A percentile compares a stretch with the other conserved stretches of the same genome.
Evolutionary conservation across 2,113 vertebrate genomes (phyloP).

Genomic region (Montifringilla adamsi): DNA sequence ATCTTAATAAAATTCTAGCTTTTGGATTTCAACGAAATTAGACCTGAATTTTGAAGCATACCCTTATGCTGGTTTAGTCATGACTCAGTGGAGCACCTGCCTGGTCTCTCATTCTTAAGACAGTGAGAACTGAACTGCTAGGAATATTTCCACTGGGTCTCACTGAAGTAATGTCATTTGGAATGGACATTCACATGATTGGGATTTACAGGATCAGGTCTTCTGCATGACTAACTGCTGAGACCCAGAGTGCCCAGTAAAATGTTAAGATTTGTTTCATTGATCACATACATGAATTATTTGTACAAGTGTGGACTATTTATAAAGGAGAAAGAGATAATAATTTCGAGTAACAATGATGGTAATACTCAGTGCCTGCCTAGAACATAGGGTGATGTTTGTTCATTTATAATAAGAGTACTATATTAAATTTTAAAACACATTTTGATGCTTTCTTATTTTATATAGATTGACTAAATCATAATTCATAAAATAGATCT

Average conservation of each 20-base stretch:
- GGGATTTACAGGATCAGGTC: conserved; percentile 20
- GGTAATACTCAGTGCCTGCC: neutral
- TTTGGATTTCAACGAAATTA: neutral
- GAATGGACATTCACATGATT: neutral
- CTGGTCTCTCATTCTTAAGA: neutral
- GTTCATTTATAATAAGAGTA: neutral
- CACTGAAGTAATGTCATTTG: neutral
- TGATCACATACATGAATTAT: neutral
- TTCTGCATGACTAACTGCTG: conserved; percentile 19
- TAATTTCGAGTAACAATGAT: neutral
- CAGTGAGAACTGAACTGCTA: neutral
- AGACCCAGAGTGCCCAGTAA: neutral
- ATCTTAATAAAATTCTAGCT: neutral
- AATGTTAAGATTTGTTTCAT: neutral
- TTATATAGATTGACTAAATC: neutral
- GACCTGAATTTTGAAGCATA: neutral
- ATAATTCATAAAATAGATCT: neutral
- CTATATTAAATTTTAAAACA: neutral
- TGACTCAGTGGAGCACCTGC: neutral
- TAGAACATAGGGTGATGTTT: neutral
- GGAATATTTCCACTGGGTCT: neutral
- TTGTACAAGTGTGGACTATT: neutral
- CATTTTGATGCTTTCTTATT: neutral
- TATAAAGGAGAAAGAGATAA: neutral
- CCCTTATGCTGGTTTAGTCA: neutral